Evolutionary conservation across 2,797 vertebrate species (phyloP).

Genomic region (Danio kyathit): DNA sequence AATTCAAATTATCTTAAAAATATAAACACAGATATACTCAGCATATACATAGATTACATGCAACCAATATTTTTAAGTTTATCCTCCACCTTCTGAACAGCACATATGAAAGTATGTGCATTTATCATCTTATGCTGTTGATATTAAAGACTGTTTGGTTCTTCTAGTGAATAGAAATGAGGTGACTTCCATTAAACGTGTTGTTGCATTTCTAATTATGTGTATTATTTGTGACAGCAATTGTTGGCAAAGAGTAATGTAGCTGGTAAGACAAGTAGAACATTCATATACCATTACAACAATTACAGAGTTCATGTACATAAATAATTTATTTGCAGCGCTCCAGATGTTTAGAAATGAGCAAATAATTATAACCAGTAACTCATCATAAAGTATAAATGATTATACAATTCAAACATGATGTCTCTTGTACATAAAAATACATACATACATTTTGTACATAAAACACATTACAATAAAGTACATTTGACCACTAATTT

Average conservation of each 20-base stretch:
- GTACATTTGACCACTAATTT: too few species aligned
- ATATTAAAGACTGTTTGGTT: not conserved
- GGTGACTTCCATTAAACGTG: not conserved
- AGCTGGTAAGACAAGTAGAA: not conserved
- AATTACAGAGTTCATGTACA: not conserved
- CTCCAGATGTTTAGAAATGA: not conserved
- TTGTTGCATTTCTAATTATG: constrained; percentile 4
- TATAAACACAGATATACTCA: not conserved
- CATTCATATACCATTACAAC: constrained; percentile 17
- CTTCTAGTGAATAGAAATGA: not conserved
- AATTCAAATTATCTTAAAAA: not conserved
- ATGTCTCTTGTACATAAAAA: too few species aligned
- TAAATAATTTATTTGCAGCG: not conserved
- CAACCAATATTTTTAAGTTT: not conserved
- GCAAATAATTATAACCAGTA: not conserved
- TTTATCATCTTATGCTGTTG: not conserved
- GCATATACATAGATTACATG: not conserved
- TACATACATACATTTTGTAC: too few species aligned
- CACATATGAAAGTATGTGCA: not conserved
- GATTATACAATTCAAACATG: too few species aligned
- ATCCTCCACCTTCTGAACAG: not conserved
- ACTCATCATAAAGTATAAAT: too few species aligned
- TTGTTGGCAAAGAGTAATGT: not conserved
- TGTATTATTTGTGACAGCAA: not conserved
- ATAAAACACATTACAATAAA: too few species aligned